Conservation (phyloP, 2,797 vertebrate species). For the Iguana delicatissima region DNA sequence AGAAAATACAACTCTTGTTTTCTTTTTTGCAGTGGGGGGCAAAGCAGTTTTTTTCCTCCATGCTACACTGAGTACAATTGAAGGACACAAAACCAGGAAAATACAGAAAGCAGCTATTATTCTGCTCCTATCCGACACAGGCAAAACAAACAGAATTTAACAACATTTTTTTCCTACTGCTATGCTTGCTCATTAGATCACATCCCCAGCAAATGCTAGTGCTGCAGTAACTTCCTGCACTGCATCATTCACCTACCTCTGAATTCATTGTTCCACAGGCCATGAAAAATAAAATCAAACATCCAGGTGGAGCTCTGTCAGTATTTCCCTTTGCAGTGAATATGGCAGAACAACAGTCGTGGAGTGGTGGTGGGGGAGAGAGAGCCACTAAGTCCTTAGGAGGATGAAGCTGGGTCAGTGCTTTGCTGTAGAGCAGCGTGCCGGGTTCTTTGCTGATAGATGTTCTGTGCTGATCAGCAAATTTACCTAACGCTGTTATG, state of each 20-base stretch:
- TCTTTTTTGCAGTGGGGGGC: not conserved
- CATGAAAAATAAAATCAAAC: slow-evolving; percentile 18
- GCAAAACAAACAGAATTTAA: slow-evolving; percentile 54
- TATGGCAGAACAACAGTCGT: slow-evolving; percentile 35
- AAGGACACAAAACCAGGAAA: slow-evolving; percentile 72
- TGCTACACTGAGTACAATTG: slow-evolving; percentile 70
- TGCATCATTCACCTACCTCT: slow-evolving; percentile 82
- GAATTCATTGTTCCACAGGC: slow-evolving; percentile 73
- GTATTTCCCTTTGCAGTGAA: slow-evolving; percentile 40
- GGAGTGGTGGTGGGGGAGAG: too few relatives aligned
- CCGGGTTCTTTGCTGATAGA: slow-evolving; percentile 66
- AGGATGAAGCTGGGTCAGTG: slow-evolving; percentile 66
- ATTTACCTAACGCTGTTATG: slow-evolving; percentile 75
- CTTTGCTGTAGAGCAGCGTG: slow-evolving; percentile 55
- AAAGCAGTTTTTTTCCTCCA: slow-evolving; percentile 39
- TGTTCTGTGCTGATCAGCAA: slow-evolving; percentile 75
- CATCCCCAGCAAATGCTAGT: slow-evolving; percentile 58
- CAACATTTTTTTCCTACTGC: slow-evolving; percentile 30
- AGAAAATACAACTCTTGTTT: not conserved
- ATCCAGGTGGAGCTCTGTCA: slow-evolving; percentile 63
- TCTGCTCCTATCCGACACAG: slow-evolving; percentile 19
- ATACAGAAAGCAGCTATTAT: slow-evolving; percentile 34
- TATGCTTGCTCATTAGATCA: slow-evolving; percentile 60
- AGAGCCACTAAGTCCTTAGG: slow-evolving; percentile 60
- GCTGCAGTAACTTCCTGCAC: slow-evolving; percentile 80